Base-by-base conservation (phyloP, 2,888 invertebrate species). In the Platycheirus albimanus region DNA sequence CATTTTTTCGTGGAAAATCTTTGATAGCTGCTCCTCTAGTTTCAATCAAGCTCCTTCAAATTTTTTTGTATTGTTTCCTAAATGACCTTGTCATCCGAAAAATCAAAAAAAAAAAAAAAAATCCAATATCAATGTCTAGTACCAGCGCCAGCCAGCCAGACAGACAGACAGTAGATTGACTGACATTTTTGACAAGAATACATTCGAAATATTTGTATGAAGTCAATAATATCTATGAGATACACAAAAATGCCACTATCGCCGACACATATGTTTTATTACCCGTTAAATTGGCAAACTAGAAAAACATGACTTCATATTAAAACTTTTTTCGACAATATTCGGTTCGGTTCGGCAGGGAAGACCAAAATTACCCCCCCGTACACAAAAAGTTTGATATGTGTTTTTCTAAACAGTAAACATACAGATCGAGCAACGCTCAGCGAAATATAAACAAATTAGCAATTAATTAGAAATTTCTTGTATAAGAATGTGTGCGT, bases 31-130 rank as follows among this genome's bases (percentile, higher is more conserved):
- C 49, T 47, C 43, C n/a, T n/a, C n/a, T 45, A 71, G 15, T 61
- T 61, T 76, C 76, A 61, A 67, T 79, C 47, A 36, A 13, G 28
- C 33, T 47, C 47, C n/a, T n/a, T n/a, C n/a, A n/a, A n/a, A n/a
- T n/a, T n/a, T n/a, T n/a, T n/a, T n/a, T n/a, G n/a, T 51, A 61
- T 51, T 61, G 36, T 58, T 45, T 45, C 69, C 49, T 69, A 69
- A 72, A 43, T 74, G 83, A 83, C 83, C 83, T 83, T 83, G 58
- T 69, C 69, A 83, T 51, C 45, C n/a, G n/a, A n/a, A n/a, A n/a
- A n/a, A n/a, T n/a, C n/a, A n/a, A n/a, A n/a, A n/a, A n/a, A n/a
- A 41, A 19, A 54, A 54, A 36, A 54, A 17, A 33, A 45, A 49
- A 54, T 41, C 13, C 28, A 45, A 67, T 45, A 75, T 36, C 64